A percentile compares a stretch with the other conserved stretches of the same genome.
These are phyloP conservation scores for Antennarius striatus DNA, from an alignment of 2,113 vertebrate genomes.

Conservation along the genomic window DNA sequence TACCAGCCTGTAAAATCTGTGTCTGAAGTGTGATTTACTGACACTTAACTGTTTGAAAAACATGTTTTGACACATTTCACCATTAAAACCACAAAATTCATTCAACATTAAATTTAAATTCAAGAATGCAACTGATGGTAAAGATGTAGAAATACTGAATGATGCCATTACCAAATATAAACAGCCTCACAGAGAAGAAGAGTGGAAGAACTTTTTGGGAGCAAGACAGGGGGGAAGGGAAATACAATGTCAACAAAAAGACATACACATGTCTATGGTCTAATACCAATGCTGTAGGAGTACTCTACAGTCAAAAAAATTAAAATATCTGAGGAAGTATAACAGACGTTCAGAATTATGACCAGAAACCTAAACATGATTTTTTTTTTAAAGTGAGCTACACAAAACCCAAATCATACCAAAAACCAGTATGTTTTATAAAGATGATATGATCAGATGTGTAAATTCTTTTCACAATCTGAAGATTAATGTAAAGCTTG, in stretches of 20 bases:
- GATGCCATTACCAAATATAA: not conserved
- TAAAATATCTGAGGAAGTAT: not conserved
- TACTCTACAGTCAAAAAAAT: constrained; percentile 1
- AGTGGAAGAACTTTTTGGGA: constrained; percentile 33
- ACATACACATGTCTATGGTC: not conserved
- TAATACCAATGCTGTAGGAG: not conserved
- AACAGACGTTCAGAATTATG: constrained; percentile 1
- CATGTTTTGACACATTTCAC: too few species aligned
- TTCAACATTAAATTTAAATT: too few species aligned
- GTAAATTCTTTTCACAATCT: too few species aligned
- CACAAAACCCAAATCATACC: not conserved
- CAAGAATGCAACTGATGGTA: too few species aligned
- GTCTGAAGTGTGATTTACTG: too few species aligned
- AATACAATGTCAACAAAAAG: constrained; percentile 34
- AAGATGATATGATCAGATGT: not conserved
- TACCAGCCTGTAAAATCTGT: too few species aligned
- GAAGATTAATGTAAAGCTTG: too few species aligned
- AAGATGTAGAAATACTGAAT: not conserved
- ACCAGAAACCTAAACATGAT: constrained; percentile 9
- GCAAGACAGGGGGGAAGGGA: constrained; percentile 20
- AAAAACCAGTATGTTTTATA: too few species aligned
- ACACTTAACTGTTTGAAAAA: too few species aligned
- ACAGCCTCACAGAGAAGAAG: constrained; percentile 17
- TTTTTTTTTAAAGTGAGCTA: not conserved
- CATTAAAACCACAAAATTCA: too few species aligned